Conservation (phyloP, 2,113 vertebrate species). For the Madoqua kirkii region DNA sequence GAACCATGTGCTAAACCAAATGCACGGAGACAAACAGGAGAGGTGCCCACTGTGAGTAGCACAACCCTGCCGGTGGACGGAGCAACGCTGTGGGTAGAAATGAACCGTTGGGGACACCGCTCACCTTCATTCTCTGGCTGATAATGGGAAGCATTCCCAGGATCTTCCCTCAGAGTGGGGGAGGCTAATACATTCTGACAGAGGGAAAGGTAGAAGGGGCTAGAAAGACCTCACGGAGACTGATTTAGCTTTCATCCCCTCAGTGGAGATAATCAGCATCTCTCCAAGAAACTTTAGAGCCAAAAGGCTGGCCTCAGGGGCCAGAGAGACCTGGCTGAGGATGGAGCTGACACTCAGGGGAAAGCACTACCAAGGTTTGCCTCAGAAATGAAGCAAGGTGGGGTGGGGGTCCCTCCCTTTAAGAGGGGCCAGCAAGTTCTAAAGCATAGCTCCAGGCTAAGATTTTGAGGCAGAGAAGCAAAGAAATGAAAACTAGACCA, state of each 20-base stretch:
- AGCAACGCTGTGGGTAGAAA: background rate
- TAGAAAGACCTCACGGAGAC: background rate
- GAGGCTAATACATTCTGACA: background rate
- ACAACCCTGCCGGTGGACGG: background rate
- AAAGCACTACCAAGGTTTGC: background rate
- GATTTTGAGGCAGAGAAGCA: background rate
- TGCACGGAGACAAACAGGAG: background rate
- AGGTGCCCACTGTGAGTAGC: background rate
- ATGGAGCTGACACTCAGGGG: background rate
- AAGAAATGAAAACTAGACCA: background rate
- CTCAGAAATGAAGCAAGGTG: background rate
- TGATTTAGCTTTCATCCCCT: background rate
- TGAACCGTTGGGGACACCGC: rapidly evolving
- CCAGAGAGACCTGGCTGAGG: background rate
- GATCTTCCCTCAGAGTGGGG: background rate
- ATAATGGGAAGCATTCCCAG: background rate
- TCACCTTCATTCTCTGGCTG: background rate
- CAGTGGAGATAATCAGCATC: background rate
- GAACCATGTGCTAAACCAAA: background rate
- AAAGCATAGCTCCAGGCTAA: background rate
- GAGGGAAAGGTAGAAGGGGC: background rate
- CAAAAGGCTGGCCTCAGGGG: background rate
- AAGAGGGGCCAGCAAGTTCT: background rate
- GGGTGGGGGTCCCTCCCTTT: background rate
- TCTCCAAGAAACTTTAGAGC: background rate